phyloP scores from a whole-genome alignment of 2,113 vertebrate genomes.

The Sinocyclocheilus rhinocerous region DNA sequence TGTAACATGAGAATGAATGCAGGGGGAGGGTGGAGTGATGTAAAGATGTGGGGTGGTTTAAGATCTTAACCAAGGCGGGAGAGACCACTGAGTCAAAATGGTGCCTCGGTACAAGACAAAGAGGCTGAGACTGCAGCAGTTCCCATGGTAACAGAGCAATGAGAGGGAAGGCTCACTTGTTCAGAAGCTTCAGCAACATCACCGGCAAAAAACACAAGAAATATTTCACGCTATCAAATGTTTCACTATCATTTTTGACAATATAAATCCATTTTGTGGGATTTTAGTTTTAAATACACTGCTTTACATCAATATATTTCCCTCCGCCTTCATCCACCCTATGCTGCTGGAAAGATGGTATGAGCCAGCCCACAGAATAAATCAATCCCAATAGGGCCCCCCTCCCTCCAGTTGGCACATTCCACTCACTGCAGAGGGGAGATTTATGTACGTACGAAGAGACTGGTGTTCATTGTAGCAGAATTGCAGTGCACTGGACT shows the following conservation, averaged over 20 bases:
- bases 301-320: constrained; percentile 5
- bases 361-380: constrained; percentile 61
- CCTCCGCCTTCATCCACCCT: constrained; percentile 49
- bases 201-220: background rate
- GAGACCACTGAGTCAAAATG: constrained; percentile 60
- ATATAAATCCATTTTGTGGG: background rate
- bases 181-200: background rate
- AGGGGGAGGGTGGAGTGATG: constrained; percentile 22
- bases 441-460: constrained; percentile 64
- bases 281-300: background rate
- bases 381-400: constrained; percentile 45
- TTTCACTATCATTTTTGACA: background rate
- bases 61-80: constrained; percentile 53
- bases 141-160: constrained; percentile 79
- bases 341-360: constrained; percentile 63
- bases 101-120: constrained; percentile 52
- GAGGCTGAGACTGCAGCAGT: constrained; percentile 75
- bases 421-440: constrained; percentile 71
- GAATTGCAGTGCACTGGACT: constrained; percentile 76
- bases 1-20: constrained; percentile 38
- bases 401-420: constrained; percentile 69
- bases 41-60: constrained; percentile 36
- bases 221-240: background rate
- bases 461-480: constrained; percentile 72
- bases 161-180: constrained; percentile 53